Base-by-base conservation (phyloP, 2,113 vertebrate genomes). In the Calypte anna region DNA sequence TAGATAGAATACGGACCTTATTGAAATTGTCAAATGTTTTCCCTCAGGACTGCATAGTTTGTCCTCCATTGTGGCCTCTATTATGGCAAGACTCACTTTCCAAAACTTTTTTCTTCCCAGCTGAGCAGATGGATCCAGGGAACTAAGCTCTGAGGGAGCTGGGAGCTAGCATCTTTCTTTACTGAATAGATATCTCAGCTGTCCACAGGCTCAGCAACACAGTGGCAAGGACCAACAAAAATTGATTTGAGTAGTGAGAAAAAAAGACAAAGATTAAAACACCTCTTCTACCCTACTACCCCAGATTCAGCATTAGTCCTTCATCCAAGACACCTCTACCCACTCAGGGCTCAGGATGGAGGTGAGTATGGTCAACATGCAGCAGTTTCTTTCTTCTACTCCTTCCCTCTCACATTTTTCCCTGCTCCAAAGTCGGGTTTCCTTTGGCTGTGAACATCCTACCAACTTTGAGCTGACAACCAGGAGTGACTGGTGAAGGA, bases 331-430 rank as follows among this genome's bases (percentile, higher is more conserved):
- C 17, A 48, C 8, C 10, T 79, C 22, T 53, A 19, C 11, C 3
- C 3, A 50, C 15, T n/a, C 51, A 44, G 23, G 46, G 21, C 5
- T n/a, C 50, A 38, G 31, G 31, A 16, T 9, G 36, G 27, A 63
- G 30, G 10, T 40, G 30, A 2, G 8, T 40, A 36, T 27, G 17
- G 27, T 40, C 66, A 51, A 10, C 6, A 27, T 0, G 1, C 1
- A 61, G 31, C 17, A 55, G 11, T 51, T 85, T 72, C 31, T 63
- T 17, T 55, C 44, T 68, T 58, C 46, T 72, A 8, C 20, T 79
- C 28, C 22, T 57, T 54, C 13, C 28, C 17, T 20, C 15, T 31
- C 15, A 43, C 6, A 7, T 38, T 44, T 58, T 63, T n/a, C 7
- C 2, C 28, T 79, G 20, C 15, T 57, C 10, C 2, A 3, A 1